These are phyloP conservation scores for Anguilla marmorata DNA, from an alignment of 2,797 vertebrate genomes.

Conservation along the genomic window DNA sequence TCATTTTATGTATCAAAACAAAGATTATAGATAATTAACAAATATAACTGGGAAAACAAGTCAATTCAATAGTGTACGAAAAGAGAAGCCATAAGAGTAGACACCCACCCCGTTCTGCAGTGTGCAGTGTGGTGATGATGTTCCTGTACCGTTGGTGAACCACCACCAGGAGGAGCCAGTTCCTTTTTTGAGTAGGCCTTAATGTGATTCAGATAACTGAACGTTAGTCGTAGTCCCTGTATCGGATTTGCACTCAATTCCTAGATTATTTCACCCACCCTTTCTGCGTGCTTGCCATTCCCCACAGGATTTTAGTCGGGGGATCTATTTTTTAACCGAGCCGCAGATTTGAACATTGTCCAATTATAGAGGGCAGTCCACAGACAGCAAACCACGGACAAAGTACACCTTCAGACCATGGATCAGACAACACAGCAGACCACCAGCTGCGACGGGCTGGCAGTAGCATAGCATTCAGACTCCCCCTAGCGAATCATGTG, in stretches of 20 bases:
- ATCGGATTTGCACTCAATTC: not conserved
- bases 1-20: too few species aligned
- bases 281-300: not conserved
- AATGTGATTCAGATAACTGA: not conserved
- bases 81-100: too few species aligned
- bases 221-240: not conserved
- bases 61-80: too few species aligned
- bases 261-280: not conserved
- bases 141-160: not conserved
- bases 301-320: not conserved
- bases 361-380: not conserved
- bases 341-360: not conserved
- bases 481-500: not conserved
- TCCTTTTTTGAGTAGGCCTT: not conserved
- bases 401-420: not conserved
- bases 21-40: too few species aligned
- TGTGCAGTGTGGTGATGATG: not conserved
- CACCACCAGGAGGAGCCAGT: slow-evolving; percentile 28
- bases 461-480: not conserved
- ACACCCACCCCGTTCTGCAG: not conserved
- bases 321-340: not conserved
- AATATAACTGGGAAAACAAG: too few species aligned
- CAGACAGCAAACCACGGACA: not conserved
- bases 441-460: not conserved
- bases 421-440: not conserved